Evolutionary conservation across 2,888 invertebrate genomes (phyloP).

Genomic region (Sclerodermus sp.): DNA sequence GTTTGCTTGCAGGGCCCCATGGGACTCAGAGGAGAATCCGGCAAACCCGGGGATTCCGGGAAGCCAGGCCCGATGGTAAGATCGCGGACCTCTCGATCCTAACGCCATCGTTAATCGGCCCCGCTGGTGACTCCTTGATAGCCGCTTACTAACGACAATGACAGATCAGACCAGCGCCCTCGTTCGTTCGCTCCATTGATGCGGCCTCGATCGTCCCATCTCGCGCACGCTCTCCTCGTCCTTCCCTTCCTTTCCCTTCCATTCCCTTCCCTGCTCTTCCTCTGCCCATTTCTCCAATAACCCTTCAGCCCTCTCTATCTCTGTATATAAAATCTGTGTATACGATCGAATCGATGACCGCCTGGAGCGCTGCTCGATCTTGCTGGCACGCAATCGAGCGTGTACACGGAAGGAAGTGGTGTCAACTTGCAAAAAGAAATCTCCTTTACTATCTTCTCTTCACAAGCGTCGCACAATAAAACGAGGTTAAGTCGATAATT

Average conservation of each 20-base stretch:
- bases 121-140: slow-evolving; percentile 43
- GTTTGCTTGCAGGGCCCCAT: slow-evolving; percentile 71
- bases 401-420: neutral
- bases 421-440: too few species aligned
- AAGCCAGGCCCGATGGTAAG: slow-evolving; percentile 80
- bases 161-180: too few species aligned
- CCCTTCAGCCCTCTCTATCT: too few species aligned
- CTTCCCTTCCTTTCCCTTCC: too few species aligned
- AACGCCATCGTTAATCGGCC: slow-evolving; percentile 49
- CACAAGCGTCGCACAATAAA: too few species aligned
- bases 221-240: too few species aligned
- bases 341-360: neutral
- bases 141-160: slow-evolving; percentile 21
- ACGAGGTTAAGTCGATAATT: too few species aligned
- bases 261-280: too few species aligned
- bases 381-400: neutral
- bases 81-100: slow-evolving; percentile 55
- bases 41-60: slow-evolving; percentile 72
- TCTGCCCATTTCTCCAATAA: too few species aligned
- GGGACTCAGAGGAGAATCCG: slow-evolving; percentile 77
- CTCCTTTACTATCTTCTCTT: too few species aligned
- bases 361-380: neutral
- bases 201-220: too few species aligned
- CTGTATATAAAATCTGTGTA: neutral
- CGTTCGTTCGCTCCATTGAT: too few species aligned